These are phyloP conservation scores for Fringilla coelebs DNA, from an alignment of 2,797 vertebrate genomes.

Conservation along the genomic window DNA sequence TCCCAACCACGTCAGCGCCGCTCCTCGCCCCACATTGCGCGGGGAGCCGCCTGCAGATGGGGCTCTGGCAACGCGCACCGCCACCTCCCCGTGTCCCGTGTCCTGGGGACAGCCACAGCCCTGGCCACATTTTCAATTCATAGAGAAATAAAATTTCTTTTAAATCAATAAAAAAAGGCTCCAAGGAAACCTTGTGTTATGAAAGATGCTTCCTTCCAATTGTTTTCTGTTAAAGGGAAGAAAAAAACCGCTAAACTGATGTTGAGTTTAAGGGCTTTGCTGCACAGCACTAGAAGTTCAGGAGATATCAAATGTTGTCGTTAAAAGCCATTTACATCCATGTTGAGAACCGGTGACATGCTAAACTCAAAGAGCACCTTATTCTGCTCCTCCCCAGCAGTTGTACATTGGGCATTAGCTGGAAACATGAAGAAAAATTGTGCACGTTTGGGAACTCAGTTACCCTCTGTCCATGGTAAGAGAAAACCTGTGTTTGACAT, in stretches of 20 bases:
- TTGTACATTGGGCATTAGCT: neutral
- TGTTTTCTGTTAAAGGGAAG: neutral
- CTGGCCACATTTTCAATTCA: neutral
- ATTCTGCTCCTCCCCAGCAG: neutral
- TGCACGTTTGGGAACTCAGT: neutral
- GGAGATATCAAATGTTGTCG: rapidly evolving
- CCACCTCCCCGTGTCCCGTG: neutral
- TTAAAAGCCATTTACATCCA: neutral
- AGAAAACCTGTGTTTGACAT: neutral
- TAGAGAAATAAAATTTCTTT: neutral
- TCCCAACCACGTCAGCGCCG: rapidly evolving
- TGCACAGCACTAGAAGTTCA: neutral
- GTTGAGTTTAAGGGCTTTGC: neutral
- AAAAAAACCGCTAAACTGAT: neutral
- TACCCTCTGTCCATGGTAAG: neutral
- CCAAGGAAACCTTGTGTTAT: neutral
- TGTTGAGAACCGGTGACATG: neutral
- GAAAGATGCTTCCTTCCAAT: neutral
- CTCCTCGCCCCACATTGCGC: rapidly evolving
- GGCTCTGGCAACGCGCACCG: neutral
- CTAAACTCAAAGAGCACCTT: neutral
- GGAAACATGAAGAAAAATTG: neutral
- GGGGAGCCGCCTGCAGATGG: neutral
- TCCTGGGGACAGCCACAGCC: neutral
- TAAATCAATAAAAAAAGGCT: neutral